Evolutionary conservation across 2,888 invertebrate genomes (phyloP), one percentile per base, ranked within the genome.

Genomic region (Epirrhoe tristata): DNA sequence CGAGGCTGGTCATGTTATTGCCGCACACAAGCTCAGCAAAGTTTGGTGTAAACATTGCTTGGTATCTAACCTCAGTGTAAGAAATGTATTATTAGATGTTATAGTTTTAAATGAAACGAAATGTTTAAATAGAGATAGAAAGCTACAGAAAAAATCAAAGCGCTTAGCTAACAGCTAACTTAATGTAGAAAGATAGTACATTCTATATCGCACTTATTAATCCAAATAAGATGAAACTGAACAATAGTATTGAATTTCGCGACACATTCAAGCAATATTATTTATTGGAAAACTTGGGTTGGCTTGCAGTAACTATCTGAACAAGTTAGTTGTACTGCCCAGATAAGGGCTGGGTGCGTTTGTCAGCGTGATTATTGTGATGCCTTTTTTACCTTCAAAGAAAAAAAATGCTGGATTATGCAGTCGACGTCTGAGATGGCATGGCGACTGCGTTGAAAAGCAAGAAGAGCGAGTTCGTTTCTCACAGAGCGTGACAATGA

Each of bases 181-280:
- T 24, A 24, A 24, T 24, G 24, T 2, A 24, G 24, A 24, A 24
- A 24, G 24, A 24, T 24, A 24, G 3, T 24, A 24, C 1, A 3
- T 24, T 2, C 12, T 14, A 5, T 2, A 14, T 52, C 56, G 36
- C 53, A 62, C 46, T 54, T 46, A 16, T 54, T 65, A 65, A 67
- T 63, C 63, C 58, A 17, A 32, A 55, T 48, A 50, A 5, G 48
- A 16, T 34, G 57, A 39, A 39, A 59, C 39, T 80, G 77, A 76
- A 78, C 74, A 72, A 74, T 77, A 76, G 72, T 78, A 82, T 81
- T 83, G 79, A 83, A 83, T 81, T 74, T 74, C 60, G 67, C 71
- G 80, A 78, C 81, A 81, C 70, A 78, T 82, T 79, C 81, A 78
- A 80, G 74, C 75, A 77, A 78, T 78, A 74, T 80, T 80, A 81